Conservation (phyloP, 2,797 vertebrate species). For the Amblyopsis hoosieri region DNA sequence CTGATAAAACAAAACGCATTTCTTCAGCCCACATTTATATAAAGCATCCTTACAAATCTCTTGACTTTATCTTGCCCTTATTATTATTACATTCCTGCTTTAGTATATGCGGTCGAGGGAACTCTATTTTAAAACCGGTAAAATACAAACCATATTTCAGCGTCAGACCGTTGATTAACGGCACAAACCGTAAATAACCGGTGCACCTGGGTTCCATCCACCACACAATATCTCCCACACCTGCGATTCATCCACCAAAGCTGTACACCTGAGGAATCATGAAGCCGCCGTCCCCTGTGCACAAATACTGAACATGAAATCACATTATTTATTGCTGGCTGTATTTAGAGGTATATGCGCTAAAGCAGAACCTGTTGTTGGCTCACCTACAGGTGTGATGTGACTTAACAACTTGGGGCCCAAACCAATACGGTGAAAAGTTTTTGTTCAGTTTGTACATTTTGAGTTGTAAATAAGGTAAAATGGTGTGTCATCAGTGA, state of each 20-base stretch:
- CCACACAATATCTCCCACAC: constrained; percentile 65
- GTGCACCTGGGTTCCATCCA: constrained; percentile 71
- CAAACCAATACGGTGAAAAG: constrained; percentile 48
- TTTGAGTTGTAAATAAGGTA: constrained; percentile 40
- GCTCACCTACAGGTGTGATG: constrained; percentile 65
- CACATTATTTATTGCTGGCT: constrained; percentile 75
- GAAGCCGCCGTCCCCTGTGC: constrained; percentile 64
- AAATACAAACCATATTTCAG: constrained; percentile 71
- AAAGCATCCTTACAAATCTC: constrained; percentile 47
- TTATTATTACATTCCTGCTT: constrained; percentile 60
- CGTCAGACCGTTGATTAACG: constrained; percentile 70
- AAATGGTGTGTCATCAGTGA: too few species aligned
- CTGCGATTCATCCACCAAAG: constrained; percentile 78
- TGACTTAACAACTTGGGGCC: constrained; percentile 46
- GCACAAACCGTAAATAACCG: constrained; percentile 69
- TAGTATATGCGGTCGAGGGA: constrained; percentile 62
- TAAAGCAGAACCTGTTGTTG: constrained; percentile 61
- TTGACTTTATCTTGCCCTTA: constrained; percentile 67
- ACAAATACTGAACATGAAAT: constrained; percentile 68
- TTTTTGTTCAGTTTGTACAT: constrained; percentile 26
- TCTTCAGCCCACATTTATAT: constrained; percentile 36
- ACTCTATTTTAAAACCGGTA: constrained; percentile 74
- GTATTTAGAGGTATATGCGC: constrained; percentile 46
- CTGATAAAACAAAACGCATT: constrained; percentile 55
- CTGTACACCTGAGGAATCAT: constrained; percentile 76